Conservation (phyloP, 2,797 vertebrate species). For the Petrocephalus schoutedeni region DNA sequence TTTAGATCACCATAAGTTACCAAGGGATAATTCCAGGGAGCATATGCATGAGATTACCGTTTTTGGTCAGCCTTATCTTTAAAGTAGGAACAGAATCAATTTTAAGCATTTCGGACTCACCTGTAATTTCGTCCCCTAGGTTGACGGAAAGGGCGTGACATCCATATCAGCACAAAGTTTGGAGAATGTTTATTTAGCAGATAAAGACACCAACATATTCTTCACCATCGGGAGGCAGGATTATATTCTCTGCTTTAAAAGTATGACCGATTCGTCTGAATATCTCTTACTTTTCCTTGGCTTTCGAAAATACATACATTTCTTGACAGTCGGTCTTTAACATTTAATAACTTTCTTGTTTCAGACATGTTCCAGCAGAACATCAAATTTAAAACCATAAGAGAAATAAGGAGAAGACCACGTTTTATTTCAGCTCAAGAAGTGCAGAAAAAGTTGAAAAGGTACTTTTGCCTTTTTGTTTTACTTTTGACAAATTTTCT, state of each 20-base stretch:
- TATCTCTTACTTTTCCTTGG: not conserved
- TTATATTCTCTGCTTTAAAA: slow-evolving; percentile 72
- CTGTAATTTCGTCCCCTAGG: slow-evolving; percentile 55
- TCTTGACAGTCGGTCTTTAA: not conserved
- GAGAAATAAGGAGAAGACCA: slow-evolving; percentile 75
- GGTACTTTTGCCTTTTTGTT: slow-evolving; percentile 50
- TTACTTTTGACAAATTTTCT: not conserved
- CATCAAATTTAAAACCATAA: slow-evolving; percentile 57
- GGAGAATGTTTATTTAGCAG: slow-evolving; percentile 73
- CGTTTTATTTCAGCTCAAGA: slow-evolving; percentile 69
- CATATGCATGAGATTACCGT: not conserved
- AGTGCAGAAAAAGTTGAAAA: slow-evolving; percentile 54
- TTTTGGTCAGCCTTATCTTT: not conserved
- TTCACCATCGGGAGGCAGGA: slow-evolving; percentile 66
- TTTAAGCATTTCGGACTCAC: slow-evolving; percentile 28
- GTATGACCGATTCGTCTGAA: slow-evolving; percentile 28
- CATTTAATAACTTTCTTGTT: not conserved
- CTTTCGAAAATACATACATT: not conserved
- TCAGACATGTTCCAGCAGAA: slow-evolving; percentile 80
- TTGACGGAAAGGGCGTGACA: slow-evolving; percentile 33
- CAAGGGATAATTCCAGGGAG: not conserved
- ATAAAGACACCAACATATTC: slow-evolving; percentile 51
- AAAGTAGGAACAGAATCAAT: not conserved
- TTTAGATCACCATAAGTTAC: no score
- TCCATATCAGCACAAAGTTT: slow-evolving; percentile 67